phyloP scores from a whole-genome alignment of 1,140 invertebrate genomes.

The Eubasilissa regina region DNA sequence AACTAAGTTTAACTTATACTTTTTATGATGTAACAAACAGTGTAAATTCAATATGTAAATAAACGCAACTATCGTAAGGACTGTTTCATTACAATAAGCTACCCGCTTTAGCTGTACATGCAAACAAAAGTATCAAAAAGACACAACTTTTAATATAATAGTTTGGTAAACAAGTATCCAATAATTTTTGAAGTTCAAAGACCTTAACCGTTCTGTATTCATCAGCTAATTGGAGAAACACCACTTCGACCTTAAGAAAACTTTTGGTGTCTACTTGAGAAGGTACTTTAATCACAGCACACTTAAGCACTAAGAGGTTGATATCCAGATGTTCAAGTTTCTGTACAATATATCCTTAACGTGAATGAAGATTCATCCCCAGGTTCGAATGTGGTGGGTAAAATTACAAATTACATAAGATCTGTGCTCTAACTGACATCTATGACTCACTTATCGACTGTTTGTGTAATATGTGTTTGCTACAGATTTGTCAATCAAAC shows the following conservation, averaged over 20 bases:
- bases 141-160: slow-evolving; percentile 96
- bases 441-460: slow-evolving; percentile 86
- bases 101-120: no score
- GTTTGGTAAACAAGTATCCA: slow-evolving; percentile 93
- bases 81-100: no score
- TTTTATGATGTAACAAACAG: no score
- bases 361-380: slow-evolving; percentile 91
- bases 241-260: slow-evolving; percentile 89
- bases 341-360: slow-evolving; percentile 85
- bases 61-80: no score
- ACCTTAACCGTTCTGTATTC: slow-evolving; percentile 91
- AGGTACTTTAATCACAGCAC: slow-evolving; percentile 82
- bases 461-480: slow-evolving; percentile 95
- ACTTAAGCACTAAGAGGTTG: slow-evolving; percentile 80
- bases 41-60: no score
- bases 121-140: no score
- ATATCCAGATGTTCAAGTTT: slow-evolving; percentile 86
- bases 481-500: slow-evolving; percentile 89
- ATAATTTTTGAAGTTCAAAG: slow-evolving; percentile 91
- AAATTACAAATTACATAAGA: slow-evolving; percentile 87
- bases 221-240: slow-evolving; percentile 92
- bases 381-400: slow-evolving; percentile 94
- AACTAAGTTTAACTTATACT: no score
- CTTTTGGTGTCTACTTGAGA: slow-evolving; percentile 79
- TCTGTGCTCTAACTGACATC: slow-evolving; percentile 87